Evolutionary conservation across 2,797 vertebrate genomes (phyloP), one percentile per base, ranked within the genome.

Genomic region (Pangasius djambal): DNA sequence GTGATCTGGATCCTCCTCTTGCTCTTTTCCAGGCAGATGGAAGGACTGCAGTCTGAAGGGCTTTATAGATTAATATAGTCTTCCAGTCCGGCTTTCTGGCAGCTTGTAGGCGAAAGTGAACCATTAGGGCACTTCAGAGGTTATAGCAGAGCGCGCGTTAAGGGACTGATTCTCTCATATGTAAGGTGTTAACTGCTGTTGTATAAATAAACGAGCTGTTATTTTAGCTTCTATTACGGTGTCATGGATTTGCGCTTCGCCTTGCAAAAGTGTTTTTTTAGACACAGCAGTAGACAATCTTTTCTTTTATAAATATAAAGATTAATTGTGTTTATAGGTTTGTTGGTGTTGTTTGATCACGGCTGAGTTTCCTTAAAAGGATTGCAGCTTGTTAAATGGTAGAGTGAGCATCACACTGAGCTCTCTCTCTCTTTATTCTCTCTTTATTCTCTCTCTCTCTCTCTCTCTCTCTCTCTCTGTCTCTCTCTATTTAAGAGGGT

Each of bases 151-250:
- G 78, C 34, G 88, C 83, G 89, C 59, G 85, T 72, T 89, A 87
- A 91, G 70, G 50, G 75, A 86, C 83, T 85, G 89, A 88, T 79
- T 90, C 86, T 63, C 70, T 78, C 89, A 92, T 93, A 85, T 90
- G 91, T 89, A 92, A 95, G 95, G 95, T 95, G 95, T 95, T 96
- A 96, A 97, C 95, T 96, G 95, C 94, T 93, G 91, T 94, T 94
- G 88, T 94, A 96, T 95, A 94, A 95, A 96, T 96, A 94, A 95
- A 94, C 92, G 91, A 89, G 87, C 88, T 91, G 94, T 94, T 97
- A 96, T 97, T 96, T 94, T 92, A 96, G 93, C 94, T 92, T 95
- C 93, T 20, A 90, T 95, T 95, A 95, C 95, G 91, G 95, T 93
- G 93, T 93, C 94, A 94, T 94, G 94, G 95, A 95, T 95, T 93